These are phyloP conservation scores for Brachylomia viminalis DNA, from an alignment of 2,888 invertebrate species.

Conservation along the genomic window DNA sequence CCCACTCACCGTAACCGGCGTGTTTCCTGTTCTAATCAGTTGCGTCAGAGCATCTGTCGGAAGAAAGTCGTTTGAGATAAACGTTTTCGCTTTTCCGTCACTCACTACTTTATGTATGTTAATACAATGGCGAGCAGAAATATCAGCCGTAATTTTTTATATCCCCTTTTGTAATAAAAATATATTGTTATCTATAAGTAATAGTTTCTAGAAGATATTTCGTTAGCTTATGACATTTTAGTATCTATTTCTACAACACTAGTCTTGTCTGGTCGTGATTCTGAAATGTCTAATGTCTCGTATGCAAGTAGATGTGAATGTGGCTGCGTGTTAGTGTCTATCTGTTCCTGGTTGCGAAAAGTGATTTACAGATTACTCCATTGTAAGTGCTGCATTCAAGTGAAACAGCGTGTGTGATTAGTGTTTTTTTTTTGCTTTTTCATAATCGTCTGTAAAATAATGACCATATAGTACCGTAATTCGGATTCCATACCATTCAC, in stretches of 20 bases:
- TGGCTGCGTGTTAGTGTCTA: conserved; percentile 39
- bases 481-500: neutral
- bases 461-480: neutral
- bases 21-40: conserved; percentile 67
- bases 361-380: conserved; percentile 44
- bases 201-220: conserved; percentile 16
- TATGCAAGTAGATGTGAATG: conserved; percentile 25
- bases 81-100: conserved; percentile 73
- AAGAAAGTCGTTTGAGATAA: conserved; percentile 74
- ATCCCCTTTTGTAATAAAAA: conserved; percentile 5
- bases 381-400: conserved; percentile 34
- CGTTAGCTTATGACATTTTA: conserved; percentile 21
- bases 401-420: conserved; percentile 35
- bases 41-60: conserved; percentile 71
- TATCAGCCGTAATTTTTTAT: neutral
- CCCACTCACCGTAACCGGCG: conserved; percentile 55
- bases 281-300: conserved; percentile 42
- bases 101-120: conserved; percentile 44
- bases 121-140: conserved; percentile 56
- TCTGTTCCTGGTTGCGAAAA: conserved; percentile 62
- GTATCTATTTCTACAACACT: conserved; percentile 18
- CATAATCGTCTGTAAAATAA: conserved; percentile 1
- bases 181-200: conserved; percentile 1
- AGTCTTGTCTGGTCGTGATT: conserved; percentile 31
- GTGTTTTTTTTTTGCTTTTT: conserved; percentile 11